Base-by-base conservation (phyloP, 2,888 invertebrate species). In the Aphidoletes aphidimyza region DNA sequence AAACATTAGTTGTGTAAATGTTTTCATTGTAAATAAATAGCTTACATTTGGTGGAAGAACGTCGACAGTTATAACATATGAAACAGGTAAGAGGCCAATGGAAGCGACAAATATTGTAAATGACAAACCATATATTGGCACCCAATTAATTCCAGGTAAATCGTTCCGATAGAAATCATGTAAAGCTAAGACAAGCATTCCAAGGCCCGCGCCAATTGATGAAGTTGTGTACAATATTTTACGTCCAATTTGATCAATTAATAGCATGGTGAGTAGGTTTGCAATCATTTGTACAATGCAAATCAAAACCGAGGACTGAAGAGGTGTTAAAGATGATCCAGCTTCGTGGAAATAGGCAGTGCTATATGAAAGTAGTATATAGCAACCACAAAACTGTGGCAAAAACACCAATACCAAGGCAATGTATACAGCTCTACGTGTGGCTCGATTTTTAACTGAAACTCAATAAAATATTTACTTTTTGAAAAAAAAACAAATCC, bases 51-150 rank as follows among this genome's bases (percentile, higher is more conserved):
- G 36, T 19, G 78, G 36, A 3, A 78, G 36, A 36, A 78, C 78
- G 19, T 78, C 78, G 5, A 78, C 14, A 19, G 78, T 78, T 2
- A 78, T 78, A 3, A 78, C 14, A 17, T 19, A 78, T 34, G 78
- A 36, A 78, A 78, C 36, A 5, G 78, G 36, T 8, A 78, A 5
- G 9, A 78, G 19, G 11, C 78, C 78, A n/a, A 78, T 78, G 2
- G 78, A 78, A 36, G 78, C 78, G 36, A 78, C 19, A 19, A 78
- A 78, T 36, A 78, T 36, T 19, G 78, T 78, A 8, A 34, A 36
- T n/a, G 78, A 78, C 19, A 36, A n/a, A 36, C 14, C 78, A 36
- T 78, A 78, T 3, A 36, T 36, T 6, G 78, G 78, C 34, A 78
- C 19, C 34, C 34, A 78, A 9, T 78, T 36, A 9, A 6, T 36